Conservation (phyloP, 2,113 vertebrate species). For the Petrocephalus microphthalmus region DNA sequence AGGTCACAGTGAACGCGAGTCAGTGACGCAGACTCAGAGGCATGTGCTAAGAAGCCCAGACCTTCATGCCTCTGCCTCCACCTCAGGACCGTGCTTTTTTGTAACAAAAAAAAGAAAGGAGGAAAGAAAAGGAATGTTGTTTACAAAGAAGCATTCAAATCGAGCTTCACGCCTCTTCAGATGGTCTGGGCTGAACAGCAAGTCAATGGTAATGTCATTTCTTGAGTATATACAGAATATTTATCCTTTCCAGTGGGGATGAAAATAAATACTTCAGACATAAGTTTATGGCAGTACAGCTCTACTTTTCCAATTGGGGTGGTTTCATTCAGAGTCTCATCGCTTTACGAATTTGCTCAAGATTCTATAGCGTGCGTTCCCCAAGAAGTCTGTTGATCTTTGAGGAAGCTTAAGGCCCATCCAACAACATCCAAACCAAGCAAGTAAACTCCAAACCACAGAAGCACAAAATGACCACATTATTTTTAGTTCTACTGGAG, state of each 20-base stretch:
- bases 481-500: conserved; percentile 53
- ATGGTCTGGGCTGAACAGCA: not conserved
- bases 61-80: not conserved
- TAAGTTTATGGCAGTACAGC: not conserved
- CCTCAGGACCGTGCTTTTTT: not conserved
- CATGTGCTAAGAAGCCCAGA: not conserved
- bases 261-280: conserved; percentile 1
- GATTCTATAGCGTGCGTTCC: not conserved
- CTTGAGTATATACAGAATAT: not conserved
- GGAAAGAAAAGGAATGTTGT: conserved; percentile 7
- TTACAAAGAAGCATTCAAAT: conserved; percentile 24
- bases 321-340: conserved; percentile 31
- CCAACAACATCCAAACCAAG: conserved; percentile 30
- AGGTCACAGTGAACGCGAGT: not conserved
- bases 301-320: not conserved
- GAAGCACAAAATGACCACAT: conserved; percentile 30
- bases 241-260: not conserved
- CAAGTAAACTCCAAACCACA: conserved; percentile 33
- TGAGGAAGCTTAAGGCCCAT: conserved; percentile 37
- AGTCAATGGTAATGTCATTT: not conserved
- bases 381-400: conserved; percentile 27
- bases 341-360: not conserved
- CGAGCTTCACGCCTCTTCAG: conserved; percentile 32
- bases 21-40: not conserved
- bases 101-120: not conserved